phyloP scores from a whole-genome alignment of 2,888 invertebrate genomes.

The Clostera curtula region DNA sequence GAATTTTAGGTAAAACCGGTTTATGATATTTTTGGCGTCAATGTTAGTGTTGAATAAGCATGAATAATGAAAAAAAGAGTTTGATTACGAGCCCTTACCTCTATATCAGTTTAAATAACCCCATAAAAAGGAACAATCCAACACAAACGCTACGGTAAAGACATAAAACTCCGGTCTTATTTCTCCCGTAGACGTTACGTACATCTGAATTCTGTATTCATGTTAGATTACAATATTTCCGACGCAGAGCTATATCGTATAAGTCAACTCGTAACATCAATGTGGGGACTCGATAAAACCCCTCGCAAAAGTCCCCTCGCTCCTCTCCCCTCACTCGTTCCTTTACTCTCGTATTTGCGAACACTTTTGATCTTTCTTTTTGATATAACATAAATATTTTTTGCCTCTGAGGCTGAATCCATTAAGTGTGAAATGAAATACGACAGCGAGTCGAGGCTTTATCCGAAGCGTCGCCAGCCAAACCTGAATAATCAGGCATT shows the following conservation, averaged over 20 bases:
- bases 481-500: conserved; percentile 41
- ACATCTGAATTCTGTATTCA: conserved; percentile 53
- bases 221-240: conserved; percentile 56
- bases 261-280: conserved; percentile 43
- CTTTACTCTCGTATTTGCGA: conserved; percentile 30
- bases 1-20: neutral
- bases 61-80: too few relatives aligned
- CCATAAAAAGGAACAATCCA: conserved; percentile 15
- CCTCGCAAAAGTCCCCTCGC: too few relatives aligned
- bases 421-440: conserved; percentile 54
- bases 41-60: neutral
- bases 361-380: conserved; percentile 61
- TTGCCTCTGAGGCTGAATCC: conserved; percentile 46
- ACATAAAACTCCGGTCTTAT: conserved; percentile 35
- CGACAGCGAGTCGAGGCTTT: conserved; percentile 27
- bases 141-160: conserved; percentile 22
- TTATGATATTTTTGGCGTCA: neutral
- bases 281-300: conserved; percentile 48
- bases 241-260: conserved; percentile 38
- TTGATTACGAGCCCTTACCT: too few relatives aligned
- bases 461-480: conserved; percentile 21
- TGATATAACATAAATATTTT: conserved; percentile 61
- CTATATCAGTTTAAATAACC: conserved; percentile 26
- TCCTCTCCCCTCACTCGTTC: conserved; percentile 30
- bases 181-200: conserved; percentile 33